Evolutionary conservation across 2,113 vertebrate genomes (phyloP), one percentile per base, ranked within the genome.

Genomic region (Stigmatopora argus): DNA sequence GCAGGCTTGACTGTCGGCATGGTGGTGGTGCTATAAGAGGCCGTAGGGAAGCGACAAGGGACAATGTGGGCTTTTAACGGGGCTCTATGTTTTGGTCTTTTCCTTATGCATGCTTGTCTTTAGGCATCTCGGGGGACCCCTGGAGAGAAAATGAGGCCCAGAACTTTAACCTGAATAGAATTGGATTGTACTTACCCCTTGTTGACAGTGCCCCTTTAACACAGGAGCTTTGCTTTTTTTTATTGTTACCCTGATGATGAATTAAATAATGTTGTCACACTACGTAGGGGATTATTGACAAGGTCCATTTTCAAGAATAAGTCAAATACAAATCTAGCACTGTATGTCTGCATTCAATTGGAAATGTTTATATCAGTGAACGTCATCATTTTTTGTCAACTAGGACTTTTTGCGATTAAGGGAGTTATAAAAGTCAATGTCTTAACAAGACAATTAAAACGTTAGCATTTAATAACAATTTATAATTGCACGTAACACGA

Each of bases 11-110:
- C 79, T 82, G 82, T 74, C 78, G 78, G 83, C 86, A 82, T 82
- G 85, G 85, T 84, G 87, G 89, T 88, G 89, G 85, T 84, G 79
- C 82, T 74, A 85, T 78, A 81, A 82, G 73, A 84, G 75, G 72
- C 84, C 74, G 76, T 68, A 77, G 86, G 81, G 83, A 79, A 82
- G 53, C 69, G 75, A 65, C 62, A 67, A 64, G 67, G 79, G 85
- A 91, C 87, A 91, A 89, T 89, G 86, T 83, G 69, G 82, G 81
- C 83, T 89, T 41, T 88, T 89, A 90, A 90, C 85, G 75, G 85
- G 81, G 88, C 85, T 88, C 72, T 75, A 71, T 80, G 81, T 81
- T 65, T 71, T 0, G 10, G 74, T 82, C 82, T 84, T 86, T 84
- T 83, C 74, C 85, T 86, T 77, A 80, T 74, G 69, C 80, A 86